Evolutionary conservation across 2,113 vertebrate genomes (phyloP).

Genomic region (Lepidothrix coronata): DNA sequence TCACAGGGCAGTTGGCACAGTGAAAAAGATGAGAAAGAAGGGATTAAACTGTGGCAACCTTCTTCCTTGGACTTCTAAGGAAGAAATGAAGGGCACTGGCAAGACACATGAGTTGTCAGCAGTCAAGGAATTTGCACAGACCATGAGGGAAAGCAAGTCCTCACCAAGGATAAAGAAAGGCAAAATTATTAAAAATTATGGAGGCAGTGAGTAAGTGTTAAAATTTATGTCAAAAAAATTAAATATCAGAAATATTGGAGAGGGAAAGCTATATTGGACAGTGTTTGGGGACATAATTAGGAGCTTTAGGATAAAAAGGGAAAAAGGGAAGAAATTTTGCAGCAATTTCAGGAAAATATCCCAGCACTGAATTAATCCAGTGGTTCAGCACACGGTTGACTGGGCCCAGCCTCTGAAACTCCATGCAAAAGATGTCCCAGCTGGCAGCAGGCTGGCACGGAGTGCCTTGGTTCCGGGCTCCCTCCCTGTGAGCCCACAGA

Average conservation of each 20-base stretch:
- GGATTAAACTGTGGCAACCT: background rate
- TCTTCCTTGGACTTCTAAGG: background rate
- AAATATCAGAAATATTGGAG: background rate
- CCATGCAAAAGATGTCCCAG: accelerated
- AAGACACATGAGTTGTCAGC: background rate
- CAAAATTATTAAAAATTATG: background rate
- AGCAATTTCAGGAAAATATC: background rate
- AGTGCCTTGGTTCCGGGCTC: background rate
- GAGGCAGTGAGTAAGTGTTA: background rate
- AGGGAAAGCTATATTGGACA: background rate
- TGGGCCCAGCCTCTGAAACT: accelerated
- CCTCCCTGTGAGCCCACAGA: accelerated
- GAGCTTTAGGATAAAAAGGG: background rate
- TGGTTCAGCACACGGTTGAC: background rate
- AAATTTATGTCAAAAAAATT: background rate
- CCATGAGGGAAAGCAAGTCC: background rate
- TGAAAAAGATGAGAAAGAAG: background rate
- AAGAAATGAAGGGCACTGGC: background rate
- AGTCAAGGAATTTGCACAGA: background rate
- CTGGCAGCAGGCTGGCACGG: background rate
- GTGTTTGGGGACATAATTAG: background rate
- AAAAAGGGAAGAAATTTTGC: background rate
- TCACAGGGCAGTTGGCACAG: background rate
- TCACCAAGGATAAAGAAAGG: background rate
- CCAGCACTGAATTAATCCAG: background rate